phyloP scores from a whole-genome alignment of 2,113 vertebrate genomes.

The Lutjanus erythropterus region DNA sequence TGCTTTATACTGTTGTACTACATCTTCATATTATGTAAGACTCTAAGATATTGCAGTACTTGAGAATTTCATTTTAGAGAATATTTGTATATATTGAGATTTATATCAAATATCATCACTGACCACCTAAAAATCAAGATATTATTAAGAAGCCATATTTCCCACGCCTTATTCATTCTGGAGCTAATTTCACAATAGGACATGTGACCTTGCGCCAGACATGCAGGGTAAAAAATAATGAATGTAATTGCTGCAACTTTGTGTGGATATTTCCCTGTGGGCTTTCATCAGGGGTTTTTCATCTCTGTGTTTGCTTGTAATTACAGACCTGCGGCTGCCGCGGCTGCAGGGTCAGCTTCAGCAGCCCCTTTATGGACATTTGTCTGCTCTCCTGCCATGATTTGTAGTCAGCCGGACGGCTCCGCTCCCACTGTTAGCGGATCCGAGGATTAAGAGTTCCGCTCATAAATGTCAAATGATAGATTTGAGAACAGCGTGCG shows the following conservation, averaged over 20 bases:
- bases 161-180: no score
- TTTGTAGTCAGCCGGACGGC: slow-evolving; percentile 47
- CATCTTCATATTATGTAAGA: no score
- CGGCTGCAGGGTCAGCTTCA: slow-evolving; percentile 40
- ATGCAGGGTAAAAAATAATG: slow-evolving; percentile 23
- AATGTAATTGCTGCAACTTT: slow-evolving; percentile 35
- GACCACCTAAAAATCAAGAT: no score
- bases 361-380: slow-evolving; percentile 43
- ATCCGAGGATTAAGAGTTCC: slow-evolving; percentile 71
- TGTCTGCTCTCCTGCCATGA: slow-evolving; percentile 37
- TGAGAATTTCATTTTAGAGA: no score
- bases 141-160: no score
- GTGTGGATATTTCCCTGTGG: slow-evolving; percentile 34
- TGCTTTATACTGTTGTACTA: no score
- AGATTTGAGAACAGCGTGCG: slow-evolving; percentile 58
- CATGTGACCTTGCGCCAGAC: slow-evolving; percentile 15
- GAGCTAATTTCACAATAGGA: not conserved
- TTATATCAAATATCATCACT: no score
- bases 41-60: no score
- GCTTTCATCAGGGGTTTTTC: slow-evolving; percentile 52
- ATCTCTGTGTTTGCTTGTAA: slow-evolving; percentile 65
- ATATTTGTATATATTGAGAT: no score
- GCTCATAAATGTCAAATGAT: slow-evolving; percentile 75
- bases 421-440: slow-evolving; percentile 37
- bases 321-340: slow-evolving; percentile 56